Evolutionary conservation across 2,797 vertebrate species (phyloP), one percentile per base, ranked within the genome.

Genomic region (Vireo griseus): DNA sequence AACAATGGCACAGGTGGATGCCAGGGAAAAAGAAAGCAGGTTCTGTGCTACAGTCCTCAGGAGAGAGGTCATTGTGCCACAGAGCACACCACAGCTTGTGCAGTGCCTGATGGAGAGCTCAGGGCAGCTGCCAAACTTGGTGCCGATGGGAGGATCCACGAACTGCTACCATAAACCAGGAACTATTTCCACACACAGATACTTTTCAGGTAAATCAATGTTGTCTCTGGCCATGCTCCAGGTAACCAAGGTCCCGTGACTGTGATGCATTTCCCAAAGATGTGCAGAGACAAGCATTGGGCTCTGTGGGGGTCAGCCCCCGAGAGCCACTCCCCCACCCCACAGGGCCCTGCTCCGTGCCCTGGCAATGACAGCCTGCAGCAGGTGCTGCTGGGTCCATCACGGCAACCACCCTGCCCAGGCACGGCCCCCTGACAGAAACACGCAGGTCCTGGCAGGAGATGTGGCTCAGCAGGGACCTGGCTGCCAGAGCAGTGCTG

Each of bases 401-500:
- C n/a, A 7, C 1, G 7, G 47, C 17, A 29, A 16, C 16, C 13
- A 4, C 31, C 9, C 31, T 35, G 63, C 72, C 58, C 54, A 18
- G 44, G 22, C 20, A 4, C 48, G 28, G 31, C 25, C 26, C 40
- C 28, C 19, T 2, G 9, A 14, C 6, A 75, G 58, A 31, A 44
- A 26, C 20, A 16, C 0, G 0, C 31, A 13, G 33, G 24, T 25
- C 31, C 45, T 20, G 50, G 20, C 72, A 52, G 62, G 40, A 73
- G 31, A 16, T 0, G 3, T 42, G 13, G 78, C 11, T 19, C 6
- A 2, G 44, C 63, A 22, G 48, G 28, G 25, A 44, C 3, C 10
- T 7, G 25, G 55, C 55, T 48, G 51, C 40, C 0, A 1, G 13
- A 54, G 48, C 2, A 1, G 33, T 9, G 62, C 58, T n/a, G 51